Evolutionary conservation across 2,797 vertebrate species (phyloP), one percentile per base, ranked within the genome.

Genomic region (Sebastes variabilis): DNA sequence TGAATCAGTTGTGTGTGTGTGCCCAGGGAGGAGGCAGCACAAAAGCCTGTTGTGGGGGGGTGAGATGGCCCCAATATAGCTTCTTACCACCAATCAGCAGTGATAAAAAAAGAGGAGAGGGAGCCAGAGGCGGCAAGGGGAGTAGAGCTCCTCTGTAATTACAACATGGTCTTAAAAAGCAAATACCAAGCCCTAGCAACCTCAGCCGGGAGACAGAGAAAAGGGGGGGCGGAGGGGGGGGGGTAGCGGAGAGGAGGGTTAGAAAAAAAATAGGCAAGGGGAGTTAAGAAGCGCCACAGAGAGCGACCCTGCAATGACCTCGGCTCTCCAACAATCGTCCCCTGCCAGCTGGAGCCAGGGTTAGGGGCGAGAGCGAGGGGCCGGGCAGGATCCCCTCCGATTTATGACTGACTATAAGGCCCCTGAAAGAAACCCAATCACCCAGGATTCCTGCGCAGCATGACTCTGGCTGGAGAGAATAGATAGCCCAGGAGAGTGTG

Each of bases 181-280:
- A 96, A 96, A 97, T 97, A 96, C 96, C 96, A 94, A 96, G 84
- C 96, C 96, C 93, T 96, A 92, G 96, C 96, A 97, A 97, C 97
- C 94, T 93, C 92, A 88, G 79, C 88, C 69, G 62, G 81, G 91
- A 92, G 91, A 93, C 90, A 88, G 85, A 87, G 89, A 87, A 87
- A 91, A 84, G n/a, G 34, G 62, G 34, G 84, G 79, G 14, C 13
- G 5, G 5, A 38, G 83, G n/a, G n/a, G n/a, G 58, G 81, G 84
- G 7, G 34, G 24, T 25, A 81, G 82, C 36, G 67, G 61, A 88
- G 85, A 81, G 88, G 90, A 87, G 87, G 87, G 85, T 78, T 74
- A 75, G 75, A 84, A 81, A 90, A 81, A 89, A 92, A 92, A 89
- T 89, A 93, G 92, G 92, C 88, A 87, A 92, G 83, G 82, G 75